A percentile compares a stretch with the other conserved stretches of the same genome.
phyloP scores from a whole-genome alignment of 2,888 invertebrate genomes.

The Sisyra terminalis region DNA sequence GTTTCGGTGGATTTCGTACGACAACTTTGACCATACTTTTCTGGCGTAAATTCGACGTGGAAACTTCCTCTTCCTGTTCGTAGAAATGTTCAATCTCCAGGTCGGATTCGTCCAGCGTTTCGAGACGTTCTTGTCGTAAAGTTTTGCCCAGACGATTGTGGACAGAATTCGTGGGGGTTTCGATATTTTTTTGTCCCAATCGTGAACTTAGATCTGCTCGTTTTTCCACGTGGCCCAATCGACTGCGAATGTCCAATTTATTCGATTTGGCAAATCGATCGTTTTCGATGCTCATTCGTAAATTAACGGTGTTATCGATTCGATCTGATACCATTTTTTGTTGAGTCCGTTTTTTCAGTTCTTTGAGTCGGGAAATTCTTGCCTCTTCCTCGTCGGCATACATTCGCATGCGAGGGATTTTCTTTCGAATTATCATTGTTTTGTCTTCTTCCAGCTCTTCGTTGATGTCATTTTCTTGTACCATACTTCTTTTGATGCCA shows the following conservation, averaged over 20 bases:
- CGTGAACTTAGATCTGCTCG: neutral
- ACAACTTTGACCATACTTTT: constrained; percentile 26
- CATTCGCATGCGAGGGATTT: constrained; percentile 66
- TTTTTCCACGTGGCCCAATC: constrained; percentile 12
- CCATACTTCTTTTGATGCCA: constrained; percentile 18
- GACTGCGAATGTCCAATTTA: constrained; percentile 2
- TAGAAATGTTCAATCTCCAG: no score
- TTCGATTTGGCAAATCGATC: neutral
- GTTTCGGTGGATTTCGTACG: constrained; percentile 20
- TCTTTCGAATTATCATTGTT: constrained; percentile 37
- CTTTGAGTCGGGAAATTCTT: constrained; percentile 26
- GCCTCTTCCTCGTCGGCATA: constrained; percentile 76
- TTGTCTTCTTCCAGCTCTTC: constrained; percentile 28
- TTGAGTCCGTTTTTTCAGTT: constrained; percentile 10
- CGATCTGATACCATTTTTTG: neutral
- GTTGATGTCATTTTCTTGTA: constrained; percentile 21
- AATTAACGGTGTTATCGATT: neutral
- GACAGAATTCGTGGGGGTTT: neutral
- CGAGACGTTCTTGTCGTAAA: neutral
- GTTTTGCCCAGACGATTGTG: neutral
- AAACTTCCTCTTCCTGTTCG: no score
- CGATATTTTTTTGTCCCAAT: neutral
- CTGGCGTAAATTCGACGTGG: constrained; percentile 17
- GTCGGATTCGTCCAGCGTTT: neutral
- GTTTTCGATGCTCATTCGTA: neutral